Evolutionary conservation across 2,113 vertebrate species (phyloP).

Genomic region (Cryptomyrus ogoouensis): DNA sequence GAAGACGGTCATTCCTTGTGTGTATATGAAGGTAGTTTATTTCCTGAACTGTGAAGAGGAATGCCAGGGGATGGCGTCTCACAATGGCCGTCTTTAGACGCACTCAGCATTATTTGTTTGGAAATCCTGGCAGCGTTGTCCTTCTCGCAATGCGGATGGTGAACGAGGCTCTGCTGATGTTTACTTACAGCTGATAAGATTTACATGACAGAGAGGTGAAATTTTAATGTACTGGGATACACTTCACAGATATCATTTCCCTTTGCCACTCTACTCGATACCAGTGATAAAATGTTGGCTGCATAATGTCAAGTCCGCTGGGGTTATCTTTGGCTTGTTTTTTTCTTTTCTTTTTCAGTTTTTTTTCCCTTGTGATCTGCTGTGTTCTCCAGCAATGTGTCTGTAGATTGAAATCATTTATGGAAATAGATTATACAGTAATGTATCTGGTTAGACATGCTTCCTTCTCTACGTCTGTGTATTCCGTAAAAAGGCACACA

Average conservation of each 20-base stretch:
- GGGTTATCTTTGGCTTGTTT: background rate
- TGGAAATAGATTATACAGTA: background rate
- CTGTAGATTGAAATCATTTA: slow-evolving; percentile 9
- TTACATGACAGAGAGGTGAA: background rate
- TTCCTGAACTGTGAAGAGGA: background rate
- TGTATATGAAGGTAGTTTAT: background rate
- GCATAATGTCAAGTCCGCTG: background rate
- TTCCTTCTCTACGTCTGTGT: background rate
- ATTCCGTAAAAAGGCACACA: background rate
- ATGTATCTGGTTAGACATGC: background rate
- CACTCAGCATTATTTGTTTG: background rate
- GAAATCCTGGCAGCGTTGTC: background rate
- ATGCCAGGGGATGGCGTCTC: background rate
- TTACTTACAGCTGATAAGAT: background rate
- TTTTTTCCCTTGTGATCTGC: background rate
- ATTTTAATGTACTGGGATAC: background rate
- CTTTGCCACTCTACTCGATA: background rate
- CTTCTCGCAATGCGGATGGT: background rate
- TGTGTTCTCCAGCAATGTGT: background rate
- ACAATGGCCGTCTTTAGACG: background rate
- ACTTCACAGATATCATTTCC: background rate
- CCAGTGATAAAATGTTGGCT: background rate
- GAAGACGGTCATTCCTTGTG: background rate
- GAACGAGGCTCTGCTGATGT: background rate
- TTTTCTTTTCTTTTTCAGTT: background rate